Conservation (phyloP, 2,797 vertebrate species). For the Crax fasciolata region DNA sequence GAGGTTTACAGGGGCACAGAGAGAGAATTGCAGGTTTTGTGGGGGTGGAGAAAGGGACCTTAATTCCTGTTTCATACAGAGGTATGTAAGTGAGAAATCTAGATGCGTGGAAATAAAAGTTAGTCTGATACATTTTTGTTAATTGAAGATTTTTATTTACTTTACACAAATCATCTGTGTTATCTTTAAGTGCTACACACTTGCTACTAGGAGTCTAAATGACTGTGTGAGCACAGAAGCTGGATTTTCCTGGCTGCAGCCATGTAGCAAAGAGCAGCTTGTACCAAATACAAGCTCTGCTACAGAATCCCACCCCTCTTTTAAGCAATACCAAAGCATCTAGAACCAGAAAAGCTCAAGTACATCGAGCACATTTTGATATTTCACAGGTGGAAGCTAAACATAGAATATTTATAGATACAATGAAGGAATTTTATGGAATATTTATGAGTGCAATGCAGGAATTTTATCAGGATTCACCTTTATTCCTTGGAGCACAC, state of each 20-base stretch:
- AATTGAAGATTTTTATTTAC: not conserved
- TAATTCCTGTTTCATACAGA: not conserved
- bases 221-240: rapidly evolving
- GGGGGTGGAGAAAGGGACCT: not conserved
- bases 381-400: not conserved
- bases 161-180: not conserved
- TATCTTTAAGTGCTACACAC: not conserved
- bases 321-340: not conserved
- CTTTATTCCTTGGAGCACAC: not conserved
- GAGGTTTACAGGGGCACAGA: not conserved
- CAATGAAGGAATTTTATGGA: not conserved
- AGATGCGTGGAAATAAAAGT: not conserved
- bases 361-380: not conserved
- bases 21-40: not conserved
- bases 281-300: not conserved
- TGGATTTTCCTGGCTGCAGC: not conserved
- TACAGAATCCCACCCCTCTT: not conserved
- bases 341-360: not conserved
- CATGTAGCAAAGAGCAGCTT: not conserved
- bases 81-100: not conserved
- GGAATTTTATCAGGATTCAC: not conserved
- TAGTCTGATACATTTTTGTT: not conserved
- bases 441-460: not conserved
- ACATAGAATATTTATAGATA: not conserved
- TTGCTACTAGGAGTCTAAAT: not conserved